These are phyloP conservation scores for Eubasilissa regina DNA, from an alignment of 1,140 invertebrate species.

Conservation along the genomic window DNA sequence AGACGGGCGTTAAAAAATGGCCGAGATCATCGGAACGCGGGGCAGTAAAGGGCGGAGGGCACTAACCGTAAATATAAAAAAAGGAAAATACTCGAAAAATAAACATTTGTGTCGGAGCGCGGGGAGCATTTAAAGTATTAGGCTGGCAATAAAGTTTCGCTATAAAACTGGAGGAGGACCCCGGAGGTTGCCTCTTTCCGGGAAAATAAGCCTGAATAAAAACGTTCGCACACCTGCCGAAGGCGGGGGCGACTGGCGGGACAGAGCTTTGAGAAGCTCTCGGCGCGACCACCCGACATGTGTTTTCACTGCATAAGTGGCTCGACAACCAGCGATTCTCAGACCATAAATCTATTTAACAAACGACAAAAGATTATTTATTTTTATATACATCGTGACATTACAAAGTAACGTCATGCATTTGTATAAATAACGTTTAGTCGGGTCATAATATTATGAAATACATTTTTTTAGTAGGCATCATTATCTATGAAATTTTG, in stretches of 20 bases:
- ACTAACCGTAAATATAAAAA: constrained; percentile 56
- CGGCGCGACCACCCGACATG: not conserved
- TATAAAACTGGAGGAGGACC: constrained; percentile 8
- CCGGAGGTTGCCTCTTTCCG: not conserved
- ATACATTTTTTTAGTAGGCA: no score
- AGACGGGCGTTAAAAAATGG: constrained; percentile 43
- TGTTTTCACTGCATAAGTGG: not conserved
- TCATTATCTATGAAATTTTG: no score
- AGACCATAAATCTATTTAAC: no score
- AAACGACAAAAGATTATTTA: no score
- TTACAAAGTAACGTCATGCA: no score
- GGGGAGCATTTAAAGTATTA: constrained; percentile 54
- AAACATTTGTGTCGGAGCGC: constrained; percentile 42
- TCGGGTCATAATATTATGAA: no score
- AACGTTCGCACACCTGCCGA: not conserved
- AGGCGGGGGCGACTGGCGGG: not conserved
- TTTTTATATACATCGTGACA: no score
- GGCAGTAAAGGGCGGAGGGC: constrained; percentile 44
- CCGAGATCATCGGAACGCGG: constrained; percentile 47
- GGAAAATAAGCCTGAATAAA: not conserved
- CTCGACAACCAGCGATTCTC: no score
- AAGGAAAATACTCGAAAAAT: constrained; percentile 33
- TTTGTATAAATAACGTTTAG: no score
- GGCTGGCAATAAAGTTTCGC: constrained; percentile 33
- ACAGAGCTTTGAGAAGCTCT: not conserved